These are phyloP conservation scores for Hyposoter didymator DNA, from an alignment of 2,888 invertebrate genomes.

Conservation along the genomic window DNA sequence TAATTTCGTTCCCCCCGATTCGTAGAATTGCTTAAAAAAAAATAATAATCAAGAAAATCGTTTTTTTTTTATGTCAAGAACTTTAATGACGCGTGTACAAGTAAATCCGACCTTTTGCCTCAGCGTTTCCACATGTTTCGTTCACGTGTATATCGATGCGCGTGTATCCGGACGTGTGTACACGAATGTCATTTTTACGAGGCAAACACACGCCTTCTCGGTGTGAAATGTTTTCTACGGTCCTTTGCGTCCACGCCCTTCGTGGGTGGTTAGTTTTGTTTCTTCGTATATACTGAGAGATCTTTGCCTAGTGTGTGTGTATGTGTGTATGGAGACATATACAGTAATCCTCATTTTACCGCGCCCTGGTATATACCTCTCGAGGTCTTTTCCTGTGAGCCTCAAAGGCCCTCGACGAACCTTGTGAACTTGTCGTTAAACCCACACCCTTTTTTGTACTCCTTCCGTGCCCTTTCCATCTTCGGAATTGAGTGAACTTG, in stretches of 20 bases:
- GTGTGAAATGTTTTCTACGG: conserved; percentile 67
- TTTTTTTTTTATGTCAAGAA: conserved; percentile 49
- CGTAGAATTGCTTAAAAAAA: neutral
- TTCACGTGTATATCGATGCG: neutral
- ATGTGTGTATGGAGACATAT: conserved; percentile 9
- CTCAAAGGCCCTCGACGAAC: conserved; percentile 56
- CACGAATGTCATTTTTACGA: conserved; percentile 60
- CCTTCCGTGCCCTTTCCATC: neutral
- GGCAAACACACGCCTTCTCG: conserved; percentile 61
- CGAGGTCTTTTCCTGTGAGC: conserved; percentile 23
- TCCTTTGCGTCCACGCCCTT: conserved; percentile 64
- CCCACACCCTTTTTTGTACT: conserved; percentile 51
- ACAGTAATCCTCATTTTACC: conserved; percentile 31
- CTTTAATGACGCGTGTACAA: conserved; percentile 37
- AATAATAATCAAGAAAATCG: conserved; percentile 35
- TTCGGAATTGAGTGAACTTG: conserved; percentile 30
- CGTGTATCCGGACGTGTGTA: neutral
- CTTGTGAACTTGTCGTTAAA: conserved; percentile 64
- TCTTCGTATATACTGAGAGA: neutral
- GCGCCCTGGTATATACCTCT: conserved; percentile 46
- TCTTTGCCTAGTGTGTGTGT: neutral
- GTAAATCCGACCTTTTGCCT: conserved; percentile 43
- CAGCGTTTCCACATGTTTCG: neutral
- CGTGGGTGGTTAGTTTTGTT: conserved; percentile 65
- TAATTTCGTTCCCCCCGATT: neutral